Conservation (phyloP, 53 echinoderm and acorn worm genomes). For the Echinometra lucunter region DNA sequence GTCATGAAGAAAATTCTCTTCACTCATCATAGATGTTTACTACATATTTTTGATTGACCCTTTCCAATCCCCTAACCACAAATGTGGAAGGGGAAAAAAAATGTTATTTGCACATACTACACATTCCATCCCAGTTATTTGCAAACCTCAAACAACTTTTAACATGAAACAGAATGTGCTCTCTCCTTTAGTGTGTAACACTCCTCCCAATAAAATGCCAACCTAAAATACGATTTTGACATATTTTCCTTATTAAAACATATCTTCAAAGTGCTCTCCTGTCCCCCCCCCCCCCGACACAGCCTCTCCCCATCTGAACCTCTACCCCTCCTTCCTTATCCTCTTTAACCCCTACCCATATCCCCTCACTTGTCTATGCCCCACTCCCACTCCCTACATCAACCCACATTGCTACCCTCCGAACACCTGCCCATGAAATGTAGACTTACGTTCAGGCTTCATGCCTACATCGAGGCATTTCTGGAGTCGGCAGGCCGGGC, state of each 20-base stretch:
- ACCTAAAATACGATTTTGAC: neutral
- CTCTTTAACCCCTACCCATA: too few relatives aligned
- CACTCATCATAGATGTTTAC: too few relatives aligned
- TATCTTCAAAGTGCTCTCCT: neutral
- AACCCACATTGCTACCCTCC: neutral
- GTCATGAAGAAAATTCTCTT: too few relatives aligned
- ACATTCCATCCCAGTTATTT: neutral
- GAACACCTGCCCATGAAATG: neutral
- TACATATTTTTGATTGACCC: too few relatives aligned
- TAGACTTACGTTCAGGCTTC: constrained; percentile 97
- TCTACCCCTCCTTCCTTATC: too few relatives aligned
- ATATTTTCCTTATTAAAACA: neutral
- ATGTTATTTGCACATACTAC: neutral
- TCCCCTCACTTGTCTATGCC: too few relatives aligned
- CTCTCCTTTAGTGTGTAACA: neutral
- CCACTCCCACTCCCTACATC: neutral
- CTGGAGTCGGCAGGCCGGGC: constrained; percentile 97
- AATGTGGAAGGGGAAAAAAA: too few relatives aligned
- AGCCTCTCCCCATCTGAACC: too few relatives aligned
- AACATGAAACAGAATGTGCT: neutral
- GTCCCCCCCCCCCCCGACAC: too few relatives aligned
- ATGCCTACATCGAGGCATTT: constrained; percentile 99
- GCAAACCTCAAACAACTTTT: neutral
- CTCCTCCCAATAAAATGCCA: neutral
- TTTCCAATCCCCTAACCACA: neutral